Evolutionary conservation across 2,113 vertebrate species (phyloP).

Genomic region (Rousettus leschenaultii): DNA sequence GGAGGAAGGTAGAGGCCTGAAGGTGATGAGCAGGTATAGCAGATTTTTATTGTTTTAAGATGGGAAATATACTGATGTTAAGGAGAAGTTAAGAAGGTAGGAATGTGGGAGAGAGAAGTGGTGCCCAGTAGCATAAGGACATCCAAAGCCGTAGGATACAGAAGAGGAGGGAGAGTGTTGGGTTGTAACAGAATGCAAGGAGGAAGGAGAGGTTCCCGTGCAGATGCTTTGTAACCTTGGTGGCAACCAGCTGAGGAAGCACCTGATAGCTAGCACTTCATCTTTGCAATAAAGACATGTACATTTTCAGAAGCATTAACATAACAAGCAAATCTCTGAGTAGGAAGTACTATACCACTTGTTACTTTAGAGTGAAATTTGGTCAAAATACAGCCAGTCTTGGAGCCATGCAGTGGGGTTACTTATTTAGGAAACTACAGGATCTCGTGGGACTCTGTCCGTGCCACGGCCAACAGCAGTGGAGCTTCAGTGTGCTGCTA

Average conservation of each 20-base stretch:
- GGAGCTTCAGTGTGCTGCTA: background rate
- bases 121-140: background rate
- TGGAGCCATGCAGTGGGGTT: too few species aligned
- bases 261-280: background rate
- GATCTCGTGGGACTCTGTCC: background rate
- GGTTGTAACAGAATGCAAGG: background rate
- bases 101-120: background rate
- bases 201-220: background rate
- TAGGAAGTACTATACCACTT: background rate
- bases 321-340: background rate
- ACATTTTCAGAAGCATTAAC: background rate
- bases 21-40: background rate
- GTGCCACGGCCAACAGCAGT: rapidly evolving
- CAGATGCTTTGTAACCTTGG: background rate
- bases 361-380: background rate
- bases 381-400: background rate
- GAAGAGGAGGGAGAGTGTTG: background rate
- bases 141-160: too few species aligned
- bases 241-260: background rate
- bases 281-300: background rate
- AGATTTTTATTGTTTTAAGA: background rate
- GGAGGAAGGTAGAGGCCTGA: background rate
- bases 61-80: background rate
- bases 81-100: background rate
- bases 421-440: background rate